A percentile compares a stretch with the other conserved stretches of the same genome.
Evolutionary conservation across 2,888 invertebrate genomes (phyloP).

Genomic region (Sesamia inferens): DNA sequence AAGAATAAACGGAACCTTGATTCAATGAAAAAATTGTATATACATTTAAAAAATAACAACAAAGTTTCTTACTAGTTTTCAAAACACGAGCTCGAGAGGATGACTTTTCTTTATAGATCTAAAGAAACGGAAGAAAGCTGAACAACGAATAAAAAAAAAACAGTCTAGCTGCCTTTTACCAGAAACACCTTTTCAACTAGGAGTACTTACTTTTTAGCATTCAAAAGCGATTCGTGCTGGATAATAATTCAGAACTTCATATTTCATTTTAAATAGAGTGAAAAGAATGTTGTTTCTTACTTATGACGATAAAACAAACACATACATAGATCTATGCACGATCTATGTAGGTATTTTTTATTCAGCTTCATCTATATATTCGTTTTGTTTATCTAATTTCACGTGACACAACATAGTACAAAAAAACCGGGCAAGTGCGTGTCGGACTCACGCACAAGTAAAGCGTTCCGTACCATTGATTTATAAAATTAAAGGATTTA

Average conservation of each 20-base stretch:
- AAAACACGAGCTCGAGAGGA: slow-evolving; percentile 20
- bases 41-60: slow-evolving; percentile 30
- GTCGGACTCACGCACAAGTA: too few species aligned
- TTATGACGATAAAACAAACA: slow-evolving; percentile 21
- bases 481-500: too few species aligned
- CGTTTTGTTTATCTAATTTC: slow-evolving; percentile 13
- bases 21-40: slow-evolving; percentile 4
- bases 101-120: slow-evolving; percentile 48
- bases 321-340: too few species aligned
- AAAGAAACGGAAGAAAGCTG: slow-evolving; percentile 50
- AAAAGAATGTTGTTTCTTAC: slow-evolving; percentile 30
- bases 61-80: slow-evolving; percentile 34
- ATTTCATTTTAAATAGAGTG: slow-evolving; percentile 45
- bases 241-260: slow-evolving; percentile 52
- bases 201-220: slow-evolving; percentile 56
- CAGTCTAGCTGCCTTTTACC: slow-evolving; percentile 41
- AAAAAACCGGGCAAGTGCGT: too few species aligned
- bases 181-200: slow-evolving; percentile 50
- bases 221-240: slow-evolving; percentile 44
- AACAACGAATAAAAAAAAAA: slow-evolving; percentile 43
- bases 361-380: slow-evolving; percentile 1
- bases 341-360: slow-evolving; percentile 33
- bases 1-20: background rate
- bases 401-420: background rate
- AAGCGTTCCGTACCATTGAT: too few species aligned